Conservation (phyloP, 2,797 vertebrate species). For the Borostomias antarcticus region DNA sequence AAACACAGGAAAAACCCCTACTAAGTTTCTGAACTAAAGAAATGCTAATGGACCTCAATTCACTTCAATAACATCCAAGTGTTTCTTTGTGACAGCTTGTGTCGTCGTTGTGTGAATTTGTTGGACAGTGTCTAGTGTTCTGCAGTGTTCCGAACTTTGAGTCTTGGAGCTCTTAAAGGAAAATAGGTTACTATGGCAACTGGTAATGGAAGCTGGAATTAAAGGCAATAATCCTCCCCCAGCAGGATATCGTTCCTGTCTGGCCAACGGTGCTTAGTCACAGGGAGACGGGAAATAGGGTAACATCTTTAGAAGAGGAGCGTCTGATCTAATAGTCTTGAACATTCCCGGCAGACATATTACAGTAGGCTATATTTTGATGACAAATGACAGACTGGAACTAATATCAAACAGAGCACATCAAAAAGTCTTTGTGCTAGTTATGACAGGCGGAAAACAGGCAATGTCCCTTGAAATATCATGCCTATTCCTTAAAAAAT, state of each 20-base stretch:
- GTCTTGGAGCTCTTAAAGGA: conserved; percentile 19
- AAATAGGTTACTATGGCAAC: conserved; percentile 61
- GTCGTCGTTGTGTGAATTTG: no score
- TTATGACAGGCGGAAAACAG: neutral
- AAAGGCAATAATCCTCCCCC: conserved; percentile 62
- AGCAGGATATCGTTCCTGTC: conserved; percentile 50
- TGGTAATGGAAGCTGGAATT: conserved; percentile 41
- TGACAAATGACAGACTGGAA: neutral
- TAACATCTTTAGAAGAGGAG: neutral
- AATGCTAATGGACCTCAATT: neutral
- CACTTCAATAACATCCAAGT: neutral
- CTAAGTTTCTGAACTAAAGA: no score
- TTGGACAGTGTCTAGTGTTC: no score
- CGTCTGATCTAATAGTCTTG: neutral
- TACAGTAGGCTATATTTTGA: neutral
- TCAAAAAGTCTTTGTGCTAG: neutral
- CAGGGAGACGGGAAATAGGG: neutral
- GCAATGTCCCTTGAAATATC: no score
- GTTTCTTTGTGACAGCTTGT: neutral
- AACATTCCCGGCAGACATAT: neutral
- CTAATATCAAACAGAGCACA: neutral
- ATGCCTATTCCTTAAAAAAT: no score
- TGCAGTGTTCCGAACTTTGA: neutral
- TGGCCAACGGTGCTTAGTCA: conserved; percentile 28
- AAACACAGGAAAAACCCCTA: no score